Evolutionary conservation across 2,888 invertebrate species (phyloP), one percentile per base, ranked within the genome.

Genomic region (Ctenicera cuprea): DNA sequence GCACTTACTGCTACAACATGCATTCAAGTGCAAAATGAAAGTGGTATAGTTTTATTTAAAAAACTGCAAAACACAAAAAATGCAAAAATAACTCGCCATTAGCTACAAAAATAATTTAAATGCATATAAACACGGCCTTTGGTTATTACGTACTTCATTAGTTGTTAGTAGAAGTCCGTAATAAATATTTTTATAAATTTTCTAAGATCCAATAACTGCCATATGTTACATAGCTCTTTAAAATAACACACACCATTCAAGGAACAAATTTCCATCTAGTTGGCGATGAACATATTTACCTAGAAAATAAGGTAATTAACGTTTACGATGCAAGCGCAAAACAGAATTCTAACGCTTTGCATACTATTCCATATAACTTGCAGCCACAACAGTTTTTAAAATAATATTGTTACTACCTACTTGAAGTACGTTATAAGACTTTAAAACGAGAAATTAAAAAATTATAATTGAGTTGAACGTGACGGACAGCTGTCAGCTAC

Each of bases 401-500:
- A 12, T 30, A 37, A 38, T 20, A 59, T 12, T 11, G 12, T 16
- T 41, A 37, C 9, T 59, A 14, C n/a, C 4, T 18, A 48, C 18
- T 45, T 45, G 12, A 52, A 37, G 16, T 57, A 41, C 22, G 16
- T 33, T 52, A n/a, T 41, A 30, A 59, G 38, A 16, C 4, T 41
- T 20, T 38, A 7, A 38, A 18, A 33, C 30, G 38, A 38, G 59
- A 59, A 59, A 38, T 38, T 18, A 38, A 59, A 59, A 59, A 59
- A 59, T 59, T 59, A 59, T 38, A 59, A 59, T 59, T 59, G 59
- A 59, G 22, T 59, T 59, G 38, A 20, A 59, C 59, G 41, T 59
- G 59, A 59, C 18, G 41, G 59, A 59, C 59, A 59, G 59, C 59
- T 59, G 59, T 59, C 59, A 59, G 59, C 38, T 30, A 20, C n/a